Percentiles rank a stretch among this genome's conserved stretches.
Evolutionary conservation across 2,888 invertebrate genomes (phyloP).

Genomic region (Drosophila mimetica): DNA sequence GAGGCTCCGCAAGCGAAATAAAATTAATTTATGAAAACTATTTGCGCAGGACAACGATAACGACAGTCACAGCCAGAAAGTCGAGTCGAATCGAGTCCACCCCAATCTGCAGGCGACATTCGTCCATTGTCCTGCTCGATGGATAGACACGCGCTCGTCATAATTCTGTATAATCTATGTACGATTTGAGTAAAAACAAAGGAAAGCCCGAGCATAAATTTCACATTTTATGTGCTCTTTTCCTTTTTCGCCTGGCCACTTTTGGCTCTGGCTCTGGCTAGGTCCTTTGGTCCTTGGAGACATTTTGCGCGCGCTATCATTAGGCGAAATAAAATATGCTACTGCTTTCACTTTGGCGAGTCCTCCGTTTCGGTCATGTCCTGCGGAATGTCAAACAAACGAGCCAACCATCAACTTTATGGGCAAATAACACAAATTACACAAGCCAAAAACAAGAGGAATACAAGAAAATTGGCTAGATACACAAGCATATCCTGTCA

Average conservation of each 20-base stretch:
- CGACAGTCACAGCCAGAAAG: conserved; percentile 23
- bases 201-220: conserved; percentile 76
- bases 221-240: conserved; percentile 79
- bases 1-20: conserved; percentile 72
- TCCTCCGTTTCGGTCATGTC: conserved; percentile 57
- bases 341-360: conserved; percentile 43
- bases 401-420: conserved; percentile 77
- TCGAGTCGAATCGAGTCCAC: conserved; percentile 10
- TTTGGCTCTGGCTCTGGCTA: conserved; percentile 23
- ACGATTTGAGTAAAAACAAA: conserved; percentile 81
- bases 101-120: conserved; percentile 14
- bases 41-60: conserved; percentile 62
- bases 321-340: conserved; percentile 80
- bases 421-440: conserved; percentile 71
- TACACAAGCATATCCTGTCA: conserved; percentile 21
- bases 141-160: conserved; percentile 80
- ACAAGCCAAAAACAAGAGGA: conserved; percentile 27
- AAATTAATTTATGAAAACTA: conserved; percentile 81
- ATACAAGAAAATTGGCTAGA: conserved; percentile 20
- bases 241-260: conserved; percentile 46
- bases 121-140: conserved; percentile 74
- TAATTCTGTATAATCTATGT: conserved; percentile 81
- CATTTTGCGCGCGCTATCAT: conserved; percentile 74
- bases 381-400: conserved; percentile 81
- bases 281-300: conserved; percentile 62